Percentiles rank a stretch among this genome's conserved stretches.
Conservation (phyloP, 2,888 invertebrate genomes). For the Coleophora deauratella region DNA sequence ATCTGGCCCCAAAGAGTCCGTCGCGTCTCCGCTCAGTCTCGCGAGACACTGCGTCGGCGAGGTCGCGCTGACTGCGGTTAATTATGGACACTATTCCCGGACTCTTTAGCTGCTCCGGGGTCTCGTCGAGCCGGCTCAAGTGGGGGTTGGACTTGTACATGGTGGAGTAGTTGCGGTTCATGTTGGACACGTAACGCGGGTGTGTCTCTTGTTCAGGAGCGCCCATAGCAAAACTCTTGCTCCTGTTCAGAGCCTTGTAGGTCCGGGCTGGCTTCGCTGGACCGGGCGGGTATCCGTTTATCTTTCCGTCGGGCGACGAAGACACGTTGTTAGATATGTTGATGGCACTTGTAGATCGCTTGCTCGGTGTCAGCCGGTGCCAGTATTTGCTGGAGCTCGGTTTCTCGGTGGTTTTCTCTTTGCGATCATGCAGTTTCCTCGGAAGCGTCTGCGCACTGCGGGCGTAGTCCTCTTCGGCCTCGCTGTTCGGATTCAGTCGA, state of each 20-base stretch:
- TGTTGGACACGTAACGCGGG: conserved; percentile 58
- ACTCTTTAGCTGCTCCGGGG: conserved; percentile 83
- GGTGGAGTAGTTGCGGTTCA: conserved; percentile 66
- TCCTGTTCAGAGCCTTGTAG: conserved; percentile 84
- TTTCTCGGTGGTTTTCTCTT: conserved; percentile 59
- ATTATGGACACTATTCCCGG: conserved; percentile 91
- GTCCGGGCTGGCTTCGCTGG: conserved; percentile 87
- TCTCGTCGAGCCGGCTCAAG: conserved; percentile 80
- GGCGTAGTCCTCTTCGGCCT: conserved; percentile 64
- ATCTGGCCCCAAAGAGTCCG: conserved; percentile 70
- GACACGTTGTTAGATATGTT: conserved; percentile 75
- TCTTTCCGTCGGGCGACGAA: conserved; percentile 46
- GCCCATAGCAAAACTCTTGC: conserved; percentile 90
- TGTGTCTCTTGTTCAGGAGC: conserved; percentile 72
- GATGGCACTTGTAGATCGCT: conserved; percentile 75
- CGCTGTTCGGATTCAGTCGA: conserved; percentile 76
- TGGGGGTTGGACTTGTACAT: conserved; percentile 88
- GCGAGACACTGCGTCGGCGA: conserved; percentile 76
- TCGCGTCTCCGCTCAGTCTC: conserved; percentile 70
- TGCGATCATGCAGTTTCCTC: conserved; percentile 74
- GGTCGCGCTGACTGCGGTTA: conserved; percentile 86
- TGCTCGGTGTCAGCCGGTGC: conserved; percentile 68
- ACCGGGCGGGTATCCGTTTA: conserved; percentile 69
- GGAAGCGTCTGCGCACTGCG: conserved; percentile 85
- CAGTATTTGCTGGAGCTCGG: conserved; percentile 60